Conservation (phyloP, 2,888 invertebrate genomes). For the Deilephila porcellus region DNA sequence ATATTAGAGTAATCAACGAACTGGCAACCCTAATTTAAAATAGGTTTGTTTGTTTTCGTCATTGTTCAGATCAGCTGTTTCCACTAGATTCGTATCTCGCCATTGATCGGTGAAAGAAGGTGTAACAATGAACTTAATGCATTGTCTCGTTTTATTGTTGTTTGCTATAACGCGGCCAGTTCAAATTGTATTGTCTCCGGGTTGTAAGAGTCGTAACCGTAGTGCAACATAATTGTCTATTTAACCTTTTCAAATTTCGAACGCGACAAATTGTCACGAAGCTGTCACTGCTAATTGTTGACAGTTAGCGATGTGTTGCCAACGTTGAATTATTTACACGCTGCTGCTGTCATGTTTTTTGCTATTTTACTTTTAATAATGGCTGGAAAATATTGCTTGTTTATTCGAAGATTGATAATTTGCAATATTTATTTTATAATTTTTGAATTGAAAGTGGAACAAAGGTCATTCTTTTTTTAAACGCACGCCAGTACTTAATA, state of each 20-base stretch:
- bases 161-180: conserved; percentile 29
- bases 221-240: conserved; percentile 46
- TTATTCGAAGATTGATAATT: no score
- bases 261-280: conserved; percentile 15
- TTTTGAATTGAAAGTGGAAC: not conserved
- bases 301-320: conserved; percentile 18
- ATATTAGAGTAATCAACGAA: not conserved
- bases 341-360: not conserved
- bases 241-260: conserved; percentile 26
- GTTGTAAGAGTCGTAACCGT: conserved; percentile 46
- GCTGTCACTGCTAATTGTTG: conserved; percentile 18
- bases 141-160: conserved; percentile 72
- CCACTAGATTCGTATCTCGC: conserved; percentile 69
- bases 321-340: not conserved
- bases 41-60: conserved; percentile 81
- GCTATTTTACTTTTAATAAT: not conserved
- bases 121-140: conserved; percentile 69
- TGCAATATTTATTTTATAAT: not conserved
- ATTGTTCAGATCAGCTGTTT: conserved; percentile 81
- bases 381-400: not conserved
- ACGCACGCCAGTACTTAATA: not conserved
- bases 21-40: conserved; percentile 48
- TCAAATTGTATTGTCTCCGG: conserved; percentile 39
- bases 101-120: conserved; percentile 74
- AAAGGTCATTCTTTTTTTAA: conserved; percentile 10